Percentiles rank a stretch among this genome's conserved stretches.
Conservation (phyloP, 2,113 vertebrate genomes). For the Caranx ignobilis region DNA sequence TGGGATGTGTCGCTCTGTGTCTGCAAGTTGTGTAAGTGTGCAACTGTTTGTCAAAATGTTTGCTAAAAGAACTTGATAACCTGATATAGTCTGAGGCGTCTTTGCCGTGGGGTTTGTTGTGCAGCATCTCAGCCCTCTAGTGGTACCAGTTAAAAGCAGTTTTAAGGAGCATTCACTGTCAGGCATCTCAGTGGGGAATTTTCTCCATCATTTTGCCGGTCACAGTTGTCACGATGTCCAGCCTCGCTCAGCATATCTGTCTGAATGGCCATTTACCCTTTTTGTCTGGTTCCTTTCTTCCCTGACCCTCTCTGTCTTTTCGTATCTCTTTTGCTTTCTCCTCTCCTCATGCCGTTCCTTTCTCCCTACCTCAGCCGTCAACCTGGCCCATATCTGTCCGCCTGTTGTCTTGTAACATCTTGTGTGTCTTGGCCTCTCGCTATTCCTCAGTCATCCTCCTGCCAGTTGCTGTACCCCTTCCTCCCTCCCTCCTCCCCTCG, state of each 20-base stretch:
- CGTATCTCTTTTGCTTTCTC: conserved; percentile 19
- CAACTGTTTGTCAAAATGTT: neutral
- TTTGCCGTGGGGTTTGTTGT: neutral
- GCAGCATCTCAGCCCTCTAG: neutral
- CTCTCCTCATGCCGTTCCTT: conserved; percentile 25
- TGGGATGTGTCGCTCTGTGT: no score
- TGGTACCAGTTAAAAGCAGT: neutral
- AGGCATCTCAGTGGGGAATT: neutral
- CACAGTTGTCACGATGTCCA: conserved; percentile 3
- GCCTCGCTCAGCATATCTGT: conserved; percentile 40
- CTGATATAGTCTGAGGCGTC: neutral
- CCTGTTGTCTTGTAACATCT: conserved; percentile 69
- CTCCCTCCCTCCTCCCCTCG: conserved; percentile 4
- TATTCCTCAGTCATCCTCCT: conserved; percentile 59
- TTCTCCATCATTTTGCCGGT: neutral
- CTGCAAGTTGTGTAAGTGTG: neutral
- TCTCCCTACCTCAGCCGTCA: conserved; percentile 64
- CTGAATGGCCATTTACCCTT: conserved; percentile 52
- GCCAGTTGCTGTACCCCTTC: conserved; percentile 56
- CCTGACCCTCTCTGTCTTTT: conserved; percentile 47
- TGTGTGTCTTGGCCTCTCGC: conserved; percentile 60
- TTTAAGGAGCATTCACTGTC: neutral
- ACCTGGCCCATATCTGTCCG: conserved; percentile 71
- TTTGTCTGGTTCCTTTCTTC: conserved; percentile 40
- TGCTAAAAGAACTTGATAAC: neutral